Conservation (phyloP, 2,888 invertebrate species). For the Calliopum simillimum region DNA sequence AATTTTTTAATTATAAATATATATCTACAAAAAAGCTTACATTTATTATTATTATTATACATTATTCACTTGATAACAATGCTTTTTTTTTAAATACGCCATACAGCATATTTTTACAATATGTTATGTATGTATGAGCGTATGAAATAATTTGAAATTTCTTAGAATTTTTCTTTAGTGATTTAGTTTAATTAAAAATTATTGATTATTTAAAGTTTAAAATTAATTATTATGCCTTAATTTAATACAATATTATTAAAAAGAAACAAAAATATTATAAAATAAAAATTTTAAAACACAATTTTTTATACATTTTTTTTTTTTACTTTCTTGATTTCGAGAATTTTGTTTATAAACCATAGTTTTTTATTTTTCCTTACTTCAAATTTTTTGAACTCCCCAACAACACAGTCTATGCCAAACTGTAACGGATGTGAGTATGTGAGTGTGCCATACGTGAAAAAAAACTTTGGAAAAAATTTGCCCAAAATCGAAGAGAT, state of each 20-base stretch:
- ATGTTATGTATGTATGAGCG: too few relatives aligned
- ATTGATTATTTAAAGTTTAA: conserved; percentile 24
- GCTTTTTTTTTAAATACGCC: background rate
- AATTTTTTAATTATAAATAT: background rate
- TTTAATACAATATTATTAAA: conserved; percentile 13
- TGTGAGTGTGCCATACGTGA: too few relatives aligned
- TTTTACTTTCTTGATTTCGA: too few relatives aligned
- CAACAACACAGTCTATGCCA: too few relatives aligned
- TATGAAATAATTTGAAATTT: background rate
- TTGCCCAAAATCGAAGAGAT: too few relatives aligned
- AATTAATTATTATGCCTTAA: conserved; percentile 26
- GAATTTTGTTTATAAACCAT: too few relatives aligned
- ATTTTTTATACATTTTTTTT: background rate
- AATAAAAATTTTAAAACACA: conserved; percentile 21
- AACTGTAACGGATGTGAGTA: too few relatives aligned
- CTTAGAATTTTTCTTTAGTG: conserved; percentile 21
- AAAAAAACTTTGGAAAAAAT: too few relatives aligned
- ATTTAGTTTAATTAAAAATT: conserved; percentile 29
- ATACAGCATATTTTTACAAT: background rate
- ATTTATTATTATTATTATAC: conserved; percentile 6
- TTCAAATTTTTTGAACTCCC: too few relatives aligned
- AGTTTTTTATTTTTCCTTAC: too few relatives aligned
- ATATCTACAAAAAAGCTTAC: background rate
- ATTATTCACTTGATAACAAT: background rate
- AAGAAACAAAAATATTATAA: conserved; percentile 26